A percentile compares a stretch with the other conserved stretches of the same genome.
Conservation (phyloP, 2,888 invertebrate species). For the Platerodrilus igneus region DNA sequence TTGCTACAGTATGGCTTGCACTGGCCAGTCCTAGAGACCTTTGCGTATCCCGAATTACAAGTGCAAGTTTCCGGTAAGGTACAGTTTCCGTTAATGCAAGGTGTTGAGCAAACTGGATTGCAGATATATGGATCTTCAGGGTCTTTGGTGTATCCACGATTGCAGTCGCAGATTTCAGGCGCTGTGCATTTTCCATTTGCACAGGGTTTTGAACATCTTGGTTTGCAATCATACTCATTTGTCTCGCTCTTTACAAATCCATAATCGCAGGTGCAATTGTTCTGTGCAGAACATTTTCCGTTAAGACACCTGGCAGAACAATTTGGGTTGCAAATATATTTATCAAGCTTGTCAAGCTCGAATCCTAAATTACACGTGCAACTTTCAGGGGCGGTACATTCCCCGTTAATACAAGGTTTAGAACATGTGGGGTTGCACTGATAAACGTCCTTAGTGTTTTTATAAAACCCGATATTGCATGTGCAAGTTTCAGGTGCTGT, state of each 20-base stretch:
- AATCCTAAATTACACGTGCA: constrained; percentile 2
- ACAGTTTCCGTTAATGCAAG: too few species aligned
- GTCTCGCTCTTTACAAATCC: constrained; percentile 5
- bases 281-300: not conserved
- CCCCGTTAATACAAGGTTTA: not conserved
- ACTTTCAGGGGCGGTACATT: constrained; percentile 4
- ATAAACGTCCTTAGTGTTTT: constrained; percentile 13
- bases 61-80: too few species aligned
- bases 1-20: constrained; percentile 43
- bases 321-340: constrained; percentile 2
- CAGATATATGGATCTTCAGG: not conserved
- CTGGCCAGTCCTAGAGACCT: too few species aligned
- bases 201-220: too few species aligned
- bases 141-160: not conserved
- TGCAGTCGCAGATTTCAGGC: too few species aligned
- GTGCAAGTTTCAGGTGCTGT: constrained; percentile 27
- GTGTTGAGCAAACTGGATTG: too few species aligned
- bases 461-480: constrained; percentile 16
- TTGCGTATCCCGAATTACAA: too few species aligned
- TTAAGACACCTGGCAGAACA: not conserved
- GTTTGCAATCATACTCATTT: too few species aligned
- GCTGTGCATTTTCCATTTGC: too few species aligned
- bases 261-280: constrained; percentile 6
- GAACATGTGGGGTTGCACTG: constrained; percentile 3
- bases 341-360: constrained; percentile 1